phyloP scores from a whole-genome alignment of 2,113 vertebrate genomes.

The Caranx melampygus region DNA sequence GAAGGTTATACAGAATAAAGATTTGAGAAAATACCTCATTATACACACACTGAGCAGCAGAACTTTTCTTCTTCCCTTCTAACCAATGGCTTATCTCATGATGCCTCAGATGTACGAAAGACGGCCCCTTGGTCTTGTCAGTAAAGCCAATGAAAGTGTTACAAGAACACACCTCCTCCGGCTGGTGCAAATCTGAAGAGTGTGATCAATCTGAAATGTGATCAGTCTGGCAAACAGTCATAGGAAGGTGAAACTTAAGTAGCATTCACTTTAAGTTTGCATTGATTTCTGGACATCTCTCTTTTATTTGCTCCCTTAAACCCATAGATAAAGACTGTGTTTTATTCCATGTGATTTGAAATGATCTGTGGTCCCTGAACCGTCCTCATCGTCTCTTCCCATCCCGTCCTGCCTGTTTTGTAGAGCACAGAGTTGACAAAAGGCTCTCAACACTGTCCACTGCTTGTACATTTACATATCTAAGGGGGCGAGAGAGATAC shows the following conservation, averaged over 20 bases:
- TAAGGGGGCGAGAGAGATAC: slow-evolving; percentile 72
- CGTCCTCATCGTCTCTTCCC: slow-evolving; percentile 38
- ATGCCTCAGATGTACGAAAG: too few species aligned
- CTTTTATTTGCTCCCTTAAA: neutral
- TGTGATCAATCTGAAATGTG: neutral
- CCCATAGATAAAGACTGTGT: neutral
- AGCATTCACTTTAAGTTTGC: neutral
- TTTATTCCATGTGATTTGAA: slow-evolving; percentile 35
- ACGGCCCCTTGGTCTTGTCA: neutral
- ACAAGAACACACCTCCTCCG: slow-evolving; percentile 30
- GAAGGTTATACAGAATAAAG: too few species aligned
- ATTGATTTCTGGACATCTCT: slow-evolving; percentile 2
- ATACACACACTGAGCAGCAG: too few species aligned
- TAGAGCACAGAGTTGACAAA: slow-evolving; percentile 55
- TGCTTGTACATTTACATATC: slow-evolving; percentile 77
- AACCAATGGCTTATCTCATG: too few species aligned
- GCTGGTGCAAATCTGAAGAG: neutral
- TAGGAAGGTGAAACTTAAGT: slow-evolving; percentile 24
- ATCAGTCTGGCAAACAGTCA: neutral
- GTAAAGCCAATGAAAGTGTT: slow-evolving; percentile 20
- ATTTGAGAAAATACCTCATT: too few species aligned
- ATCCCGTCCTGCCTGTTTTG: slow-evolving; percentile 40
- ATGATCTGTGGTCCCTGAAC: slow-evolving; percentile 29
- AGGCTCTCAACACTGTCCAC: slow-evolving; percentile 65
- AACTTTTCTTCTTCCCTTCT: too few species aligned